Evolutionary conservation across 2,888 invertebrate genomes (phyloP), one percentile per base, ranked within the genome.

Genomic region (Stenichneumon culpator): DNA sequence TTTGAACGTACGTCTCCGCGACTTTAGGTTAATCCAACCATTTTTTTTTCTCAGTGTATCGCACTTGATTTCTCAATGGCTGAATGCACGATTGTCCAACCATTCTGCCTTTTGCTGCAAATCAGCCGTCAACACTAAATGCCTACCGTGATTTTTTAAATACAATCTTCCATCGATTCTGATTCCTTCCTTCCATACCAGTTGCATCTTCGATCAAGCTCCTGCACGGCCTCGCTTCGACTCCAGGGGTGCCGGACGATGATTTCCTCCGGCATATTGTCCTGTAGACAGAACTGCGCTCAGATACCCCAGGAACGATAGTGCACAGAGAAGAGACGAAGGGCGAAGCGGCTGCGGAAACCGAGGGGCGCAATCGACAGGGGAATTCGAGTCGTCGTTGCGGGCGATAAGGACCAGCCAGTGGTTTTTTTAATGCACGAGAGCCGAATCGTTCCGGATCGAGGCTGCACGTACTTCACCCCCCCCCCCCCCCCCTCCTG

Each of bases 251-350:
- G 52, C 11, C 16, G 44, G 77, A 86, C 65, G 78, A 74, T 79
- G 68, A 85, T 85, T 83, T 70, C 75, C 77, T 54, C n/a, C 78
- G 83, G 72, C 85, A 83, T 81, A 83, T 86, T 86, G 74, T 85
- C 83, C 57, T 72, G 54, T 47, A 19, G 60, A 68, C 44, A 22
- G 69, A 85, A 60, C 57, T 68, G 60, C 44, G 36, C 52, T 57
- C 4, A 80, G 80, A 84, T 85, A 67, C 19, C 5, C 54, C 50
- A 28, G 52, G 22, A 39, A 47, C 75, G 81, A 82, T 79, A 65
- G 54, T 39, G 22, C 16, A 22, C 36, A 69, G 60, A 19, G 36
- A 19, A n/a, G 22, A 39, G 39, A 14, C 25, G 52, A 39, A 67
- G 44, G 14, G 50, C 63, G 32, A 44, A 47, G 5, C 9, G 72